Conservation (phyloP, 2,888 invertebrate genomes). For the Adela reaumurella region DNA sequence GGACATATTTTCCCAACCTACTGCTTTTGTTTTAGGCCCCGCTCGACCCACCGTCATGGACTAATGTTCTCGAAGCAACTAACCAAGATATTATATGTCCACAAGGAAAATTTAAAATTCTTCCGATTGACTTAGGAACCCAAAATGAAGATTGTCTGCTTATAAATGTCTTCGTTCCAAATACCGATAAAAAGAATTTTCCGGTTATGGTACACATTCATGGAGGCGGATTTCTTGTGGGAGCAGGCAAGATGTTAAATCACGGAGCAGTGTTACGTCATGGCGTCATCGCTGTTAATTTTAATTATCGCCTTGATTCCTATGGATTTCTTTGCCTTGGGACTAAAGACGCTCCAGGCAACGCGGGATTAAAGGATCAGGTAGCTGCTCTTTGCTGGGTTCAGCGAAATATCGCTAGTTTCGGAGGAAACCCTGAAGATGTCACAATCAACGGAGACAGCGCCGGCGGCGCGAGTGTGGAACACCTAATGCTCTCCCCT, state of each 20-base stretch:
- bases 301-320: conserved; percentile 2
- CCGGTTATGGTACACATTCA: conserved; percentile 4
- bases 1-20: no score
- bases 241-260: background rate
- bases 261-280: background rate
- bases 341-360: conserved; percentile 1
- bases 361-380: conserved; percentile 4
- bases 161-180: conserved; percentile 6
- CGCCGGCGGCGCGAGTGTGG: conserved; percentile 1
- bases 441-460: conserved; percentile 3
- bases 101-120: conserved; percentile 1
- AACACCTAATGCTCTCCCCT: no score
- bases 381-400: no score
- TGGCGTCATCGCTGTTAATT: no score
- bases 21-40: conserved; percentile 8
- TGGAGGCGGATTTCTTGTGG: conserved; percentile 2
- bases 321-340: conserved; percentile 5
- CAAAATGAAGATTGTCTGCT: conserved; percentile 3
- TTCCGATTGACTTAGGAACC: background rate
- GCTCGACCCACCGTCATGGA: conserved; percentile 4
- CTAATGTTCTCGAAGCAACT: conserved; percentile 5
- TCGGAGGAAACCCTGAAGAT: no score
- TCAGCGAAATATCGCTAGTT: no score
- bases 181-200: background rate
- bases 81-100: conserved; percentile 6